A percentile compares a stretch with the other conserved stretches of the same genome.
These are phyloP conservation scores for Thalassophryne amazonica DNA, from an alignment of 2,797 vertebrate species.

Conservation along the genomic window DNA sequence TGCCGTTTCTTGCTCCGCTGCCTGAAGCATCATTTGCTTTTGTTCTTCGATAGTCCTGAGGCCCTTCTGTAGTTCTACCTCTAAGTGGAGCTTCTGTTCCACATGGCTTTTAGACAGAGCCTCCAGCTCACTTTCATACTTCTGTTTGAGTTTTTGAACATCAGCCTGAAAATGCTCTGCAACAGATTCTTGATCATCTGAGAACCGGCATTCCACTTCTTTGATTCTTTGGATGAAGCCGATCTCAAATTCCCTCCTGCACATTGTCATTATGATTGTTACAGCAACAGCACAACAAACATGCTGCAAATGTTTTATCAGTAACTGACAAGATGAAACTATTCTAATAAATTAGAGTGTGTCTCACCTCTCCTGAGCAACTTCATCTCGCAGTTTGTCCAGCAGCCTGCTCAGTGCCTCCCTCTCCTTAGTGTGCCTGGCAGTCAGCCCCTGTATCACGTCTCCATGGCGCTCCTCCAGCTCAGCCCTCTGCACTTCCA, in stretches of 20 bases:
- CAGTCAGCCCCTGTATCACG: slow-evolving; percentile 62
- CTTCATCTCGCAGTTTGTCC: slow-evolving; percentile 78
- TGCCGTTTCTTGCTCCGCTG: slow-evolving; percentile 63
- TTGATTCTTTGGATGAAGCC: slow-evolving; percentile 84
- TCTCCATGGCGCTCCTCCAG: slow-evolving; percentile 62
- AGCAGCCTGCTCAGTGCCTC: slow-evolving; percentile 61
- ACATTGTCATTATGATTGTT: slow-evolving; percentile 61
- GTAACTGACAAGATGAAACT: not conserved
- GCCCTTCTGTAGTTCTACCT: slow-evolving; percentile 71
- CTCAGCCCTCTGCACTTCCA: slow-evolving; percentile 54
- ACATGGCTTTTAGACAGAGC: slow-evolving; percentile 67
- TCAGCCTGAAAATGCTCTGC: slow-evolving; percentile 74
- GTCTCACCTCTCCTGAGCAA: slow-evolving; percentile 87
- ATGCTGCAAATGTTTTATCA: too few relatives aligned
- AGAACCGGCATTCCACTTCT: slow-evolving; percentile 81
- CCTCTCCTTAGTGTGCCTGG: slow-evolving; percentile 73
- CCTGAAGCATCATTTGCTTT: slow-evolving; percentile 58
- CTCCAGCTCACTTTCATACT: slow-evolving; percentile 73
- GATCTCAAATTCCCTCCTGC: slow-evolving; percentile 86
- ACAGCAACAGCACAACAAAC: slow-evolving; percentile 32
- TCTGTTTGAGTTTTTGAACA: slow-evolving; percentile 73
- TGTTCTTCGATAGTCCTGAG: slow-evolving; percentile 69
- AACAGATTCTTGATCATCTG: slow-evolving; percentile 78
- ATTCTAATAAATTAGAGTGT: not conserved
- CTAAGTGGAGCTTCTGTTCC: slow-evolving; percentile 80